These are phyloP conservation scores for Taurulus bubalis DNA, from an alignment of 2,113 vertebrate species.

Conservation along the genomic window DNA sequence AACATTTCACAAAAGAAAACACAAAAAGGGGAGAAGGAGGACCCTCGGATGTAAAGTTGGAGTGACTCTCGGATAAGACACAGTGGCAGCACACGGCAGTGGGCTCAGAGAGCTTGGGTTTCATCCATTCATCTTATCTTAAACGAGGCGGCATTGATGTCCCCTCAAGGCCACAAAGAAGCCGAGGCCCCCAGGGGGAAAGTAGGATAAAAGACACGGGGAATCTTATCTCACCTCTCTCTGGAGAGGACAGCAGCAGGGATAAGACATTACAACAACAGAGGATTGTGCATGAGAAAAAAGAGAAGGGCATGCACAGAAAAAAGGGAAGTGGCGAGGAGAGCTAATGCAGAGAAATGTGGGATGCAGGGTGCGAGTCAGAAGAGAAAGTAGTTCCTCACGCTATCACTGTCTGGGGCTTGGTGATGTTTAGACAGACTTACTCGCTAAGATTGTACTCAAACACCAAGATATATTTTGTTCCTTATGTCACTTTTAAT, in stretches of 20 bases:
- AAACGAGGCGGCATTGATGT: slow-evolving; percentile 51
- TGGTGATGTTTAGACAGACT: slow-evolving; percentile 7
- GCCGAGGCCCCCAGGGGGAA: neutral
- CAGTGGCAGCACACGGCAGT: slow-evolving; percentile 47
- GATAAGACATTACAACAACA: slow-evolving; percentile 30
- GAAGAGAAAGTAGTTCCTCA: slow-evolving; percentile 56
- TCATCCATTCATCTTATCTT: slow-evolving; percentile 64
- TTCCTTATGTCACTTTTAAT: slow-evolving; percentile 18
- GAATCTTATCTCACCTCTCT: slow-evolving; percentile 61
- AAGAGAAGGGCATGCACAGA: slow-evolving; percentile 39
- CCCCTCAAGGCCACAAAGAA: slow-evolving; percentile 40
- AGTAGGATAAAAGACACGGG: slow-evolving; percentile 47
- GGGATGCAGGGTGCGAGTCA: slow-evolving; percentile 45
- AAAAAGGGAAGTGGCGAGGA: slow-evolving; percentile 49
- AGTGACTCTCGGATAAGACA: slow-evolving; percentile 51
- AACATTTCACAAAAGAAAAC: slow-evolving; percentile 3
- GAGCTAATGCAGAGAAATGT: slow-evolving; percentile 41
- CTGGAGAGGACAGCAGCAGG: slow-evolving; percentile 42
- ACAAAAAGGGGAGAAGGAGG: slow-evolving; percentile 23
- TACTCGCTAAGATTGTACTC: slow-evolving; percentile 4
- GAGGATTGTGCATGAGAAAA: slow-evolving; percentile 37
- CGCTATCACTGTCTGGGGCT: slow-evolving; percentile 4
- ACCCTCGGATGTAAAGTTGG: slow-evolving; percentile 18
- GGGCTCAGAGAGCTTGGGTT: slow-evolving; percentile 55
- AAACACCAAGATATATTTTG: neutral